These are phyloP conservation scores for Chrysotoxum bicinctum DNA, from an alignment of 2,888 invertebrate genomes.

Conservation along the genomic window DNA sequence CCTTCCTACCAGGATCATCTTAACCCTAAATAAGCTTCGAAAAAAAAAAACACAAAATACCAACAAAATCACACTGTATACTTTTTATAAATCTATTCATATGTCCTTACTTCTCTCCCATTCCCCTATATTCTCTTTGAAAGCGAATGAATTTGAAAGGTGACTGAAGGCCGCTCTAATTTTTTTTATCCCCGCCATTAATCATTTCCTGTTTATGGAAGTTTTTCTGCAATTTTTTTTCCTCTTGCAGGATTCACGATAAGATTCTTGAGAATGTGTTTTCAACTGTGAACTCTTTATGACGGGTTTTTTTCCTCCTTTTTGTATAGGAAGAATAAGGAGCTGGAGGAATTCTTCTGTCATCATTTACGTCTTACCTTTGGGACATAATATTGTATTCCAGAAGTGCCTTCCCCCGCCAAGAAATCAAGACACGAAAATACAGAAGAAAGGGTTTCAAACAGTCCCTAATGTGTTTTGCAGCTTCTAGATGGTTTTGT, in stretches of 20 bases:
- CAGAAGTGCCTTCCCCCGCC: slow-evolving; percentile 37
- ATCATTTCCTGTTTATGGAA: slow-evolving; percentile 67
- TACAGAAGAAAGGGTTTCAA: slow-evolving; percentile 44
- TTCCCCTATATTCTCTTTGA: not conserved
- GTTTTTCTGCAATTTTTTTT: slow-evolving; percentile 22
- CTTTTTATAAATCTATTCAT: slow-evolving; percentile 34
- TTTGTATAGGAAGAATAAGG: not conserved
- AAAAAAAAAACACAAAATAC: not conserved
- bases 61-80: slow-evolving; percentile 10
- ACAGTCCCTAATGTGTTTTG: slow-evolving; percentile 40
- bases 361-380: slow-evolving; percentile 65
- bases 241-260: slow-evolving; percentile 31
- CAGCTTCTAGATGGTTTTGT: not conserved
- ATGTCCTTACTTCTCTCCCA: not conserved
- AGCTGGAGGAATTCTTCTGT: slow-evolving; percentile 35
- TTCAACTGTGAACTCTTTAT: slow-evolving; percentile 42
- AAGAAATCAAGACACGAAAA: slow-evolving; percentile 55
- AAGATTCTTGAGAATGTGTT: slow-evolving; percentile 35
- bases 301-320: not conserved
- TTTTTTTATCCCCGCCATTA: slow-evolving; percentile 51
- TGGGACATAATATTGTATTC: slow-evolving; percentile 56
- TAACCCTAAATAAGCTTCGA: not conserved
- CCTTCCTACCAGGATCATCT: not conserved
- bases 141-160: slow-evolving; percentile 42
- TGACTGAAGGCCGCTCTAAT: slow-evolving; percentile 58